Evolutionary conservation across 92 coral and sea anemone species (phyloP), one percentile per base, ranked within the genome.

Genomic region (Desmophyllum pertusum): DNA sequence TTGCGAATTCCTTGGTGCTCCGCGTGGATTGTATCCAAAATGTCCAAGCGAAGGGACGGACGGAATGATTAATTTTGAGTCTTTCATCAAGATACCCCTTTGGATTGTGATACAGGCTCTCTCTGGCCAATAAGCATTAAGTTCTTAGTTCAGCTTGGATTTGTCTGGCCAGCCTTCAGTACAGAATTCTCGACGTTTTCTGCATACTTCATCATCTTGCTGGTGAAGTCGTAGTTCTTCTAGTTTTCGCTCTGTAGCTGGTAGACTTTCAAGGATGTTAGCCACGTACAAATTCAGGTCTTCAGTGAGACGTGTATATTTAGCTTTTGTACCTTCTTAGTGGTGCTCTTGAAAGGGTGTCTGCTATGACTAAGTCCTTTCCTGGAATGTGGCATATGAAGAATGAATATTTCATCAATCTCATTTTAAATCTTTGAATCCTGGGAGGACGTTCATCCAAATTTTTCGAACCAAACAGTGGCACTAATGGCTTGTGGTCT

Each of bases 401-500:
- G 68, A 85, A 92, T 0, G 87, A 79, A 62, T 85, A 92, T 52
- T 91, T 73, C 92, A 86, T 89, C 42, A 86, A 50, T 36, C 79
- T 74, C 91, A 87, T 83, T 71, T 45, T 42, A 71, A 90, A 86
- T 46, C 88, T 75, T 39, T 87, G 89, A 7, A 90, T 87, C 27
- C 91, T 83, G 0, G 84, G 89, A 38, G 91, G 81, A 39, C 83
- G 42, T 25, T 88, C 84, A 80, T 91, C 70, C 76, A 91, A 67
- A 45, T 33, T 59, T 50, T 88, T 91, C 39, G 89, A 83, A 19
- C 91, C 81, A 40, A 91, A 78, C 30, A 88, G 85, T 6, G 89
- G 91, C 3, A 88, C 81, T 3, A 88, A 64, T 18, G 89, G 94
- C 74, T 79, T 87, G 41, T 86, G 93, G 72, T 90, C 93, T 33